Evolutionary conservation across 2,797 vertebrate species (phyloP).

Genomic region (Pelodytes ibericus): DNA sequence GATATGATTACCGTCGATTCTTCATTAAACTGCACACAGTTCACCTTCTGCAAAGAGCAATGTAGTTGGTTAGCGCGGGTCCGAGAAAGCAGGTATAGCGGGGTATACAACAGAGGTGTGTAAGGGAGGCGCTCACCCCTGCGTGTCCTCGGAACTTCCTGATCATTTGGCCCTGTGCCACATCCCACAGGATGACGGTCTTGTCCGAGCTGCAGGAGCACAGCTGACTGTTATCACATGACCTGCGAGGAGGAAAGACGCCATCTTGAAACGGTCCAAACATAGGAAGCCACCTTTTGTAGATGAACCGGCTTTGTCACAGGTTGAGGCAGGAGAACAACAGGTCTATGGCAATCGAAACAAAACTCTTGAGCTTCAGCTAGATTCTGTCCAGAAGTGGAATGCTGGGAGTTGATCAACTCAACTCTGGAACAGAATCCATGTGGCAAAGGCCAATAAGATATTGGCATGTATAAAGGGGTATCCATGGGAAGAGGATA

Average conservation of each 20-base stretch:
- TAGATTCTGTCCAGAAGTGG: too few species aligned
- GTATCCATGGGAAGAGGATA: too few species aligned
- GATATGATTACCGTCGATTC: constrained; percentile 89
- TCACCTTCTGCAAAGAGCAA: constrained; percentile 79
- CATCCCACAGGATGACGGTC: constrained; percentile 89
- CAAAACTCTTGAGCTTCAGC: too few species aligned
- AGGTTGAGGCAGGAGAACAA: too few species aligned
- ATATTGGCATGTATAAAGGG: too few species aligned
- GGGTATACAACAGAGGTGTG: background rate
- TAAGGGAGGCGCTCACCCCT: constrained; percentile 79
- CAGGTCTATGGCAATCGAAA: too few species aligned
- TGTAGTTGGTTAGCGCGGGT: background rate
- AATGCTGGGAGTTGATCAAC: too few species aligned
- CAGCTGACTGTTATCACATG: constrained; percentile 89
- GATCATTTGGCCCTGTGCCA: constrained; percentile 84
- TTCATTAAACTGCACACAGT: constrained; percentile 92
- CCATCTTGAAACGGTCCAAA: background rate
- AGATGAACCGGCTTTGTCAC: too few species aligned
- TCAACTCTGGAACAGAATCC: too few species aligned
- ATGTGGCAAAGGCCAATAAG: too few species aligned
- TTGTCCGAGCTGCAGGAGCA: constrained; percentile 91
- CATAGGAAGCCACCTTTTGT: too few species aligned
- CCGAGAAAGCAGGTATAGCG: background rate
- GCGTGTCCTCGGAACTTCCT: constrained; percentile 91
- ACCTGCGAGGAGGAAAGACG: constrained; percentile 67